These are phyloP conservation scores for Chydorus sphaericus DNA, from an alignment of 2,888 invertebrate species.

Conservation along the genomic window DNA sequence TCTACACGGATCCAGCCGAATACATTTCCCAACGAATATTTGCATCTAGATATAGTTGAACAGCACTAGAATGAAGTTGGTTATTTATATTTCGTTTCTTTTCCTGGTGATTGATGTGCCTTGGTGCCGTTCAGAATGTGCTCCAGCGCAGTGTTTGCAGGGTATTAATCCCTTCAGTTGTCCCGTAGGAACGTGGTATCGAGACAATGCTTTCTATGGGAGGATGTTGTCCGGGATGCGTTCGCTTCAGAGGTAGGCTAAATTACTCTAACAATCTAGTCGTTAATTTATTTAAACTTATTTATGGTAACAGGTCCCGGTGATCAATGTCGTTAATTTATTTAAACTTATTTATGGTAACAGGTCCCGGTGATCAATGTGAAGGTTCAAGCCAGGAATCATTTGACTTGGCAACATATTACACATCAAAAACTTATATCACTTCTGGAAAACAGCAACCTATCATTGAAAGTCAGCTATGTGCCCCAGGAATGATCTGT, in stretches of 20 bases:
- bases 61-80: neutral
- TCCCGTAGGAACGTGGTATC: conserved; percentile 13
- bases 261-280: neutral
- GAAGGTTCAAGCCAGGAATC: neutral
- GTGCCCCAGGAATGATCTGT: conserved; percentile 16
- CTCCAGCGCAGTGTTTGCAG: neutral
- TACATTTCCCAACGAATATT: no score
- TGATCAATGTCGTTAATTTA: no score
- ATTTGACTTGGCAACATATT: neutral
- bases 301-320: neutral
- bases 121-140: neutral
- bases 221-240: conserved; percentile 22
- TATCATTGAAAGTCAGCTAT: conserved; percentile 13
- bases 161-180: conserved; percentile 8
- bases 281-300: no score
- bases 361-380: neutral
- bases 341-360: neutral
- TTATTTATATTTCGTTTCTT: neutral
- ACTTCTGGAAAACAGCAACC: conserved; percentile 12
- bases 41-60: no score
- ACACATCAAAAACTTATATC: neutral
- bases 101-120: neutral
- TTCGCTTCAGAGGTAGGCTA: conserved; percentile 16
- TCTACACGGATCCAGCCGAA: no score
- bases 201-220: conserved; percentile 19